These are phyloP conservation scores for Rapana venosa DNA, from an alignment of 2,888 invertebrate genomes.

Conservation along the genomic window DNA sequence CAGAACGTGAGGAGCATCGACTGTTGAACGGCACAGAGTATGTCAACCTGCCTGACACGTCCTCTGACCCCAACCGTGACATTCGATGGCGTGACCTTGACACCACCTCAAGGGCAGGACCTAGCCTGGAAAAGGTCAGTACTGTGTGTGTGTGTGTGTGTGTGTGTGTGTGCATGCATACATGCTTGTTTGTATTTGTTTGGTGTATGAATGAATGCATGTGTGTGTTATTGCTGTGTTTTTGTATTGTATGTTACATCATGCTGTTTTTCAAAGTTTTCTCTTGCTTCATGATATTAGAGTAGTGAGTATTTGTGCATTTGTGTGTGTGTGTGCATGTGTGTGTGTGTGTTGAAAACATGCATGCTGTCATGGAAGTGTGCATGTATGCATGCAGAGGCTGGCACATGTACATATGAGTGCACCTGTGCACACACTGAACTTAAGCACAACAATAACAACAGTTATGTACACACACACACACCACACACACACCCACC, in stretches of 20 bases:
- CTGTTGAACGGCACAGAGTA: conserved; percentile 72
- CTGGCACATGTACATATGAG: neutral
- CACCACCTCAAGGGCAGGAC: conserved; percentile 55
- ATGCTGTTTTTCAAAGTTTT: too few species aligned
- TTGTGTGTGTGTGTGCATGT: neutral
- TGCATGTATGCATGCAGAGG: neutral
- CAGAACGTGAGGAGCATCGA: conserved; percentile 70
- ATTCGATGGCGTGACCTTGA: conserved; percentile 63
- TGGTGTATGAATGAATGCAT: neutral
- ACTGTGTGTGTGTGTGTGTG: neutral
- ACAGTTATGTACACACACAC: too few species aligned
- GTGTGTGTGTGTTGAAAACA: neutral
- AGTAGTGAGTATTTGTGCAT: too few species aligned
- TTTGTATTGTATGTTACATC: too few species aligned
- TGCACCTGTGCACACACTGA: neutral
- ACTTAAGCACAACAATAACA: too few species aligned
- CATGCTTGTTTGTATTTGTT: neutral
- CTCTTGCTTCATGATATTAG: too few species aligned
- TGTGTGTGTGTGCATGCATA: neutral
- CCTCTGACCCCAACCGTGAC: conserved; percentile 51
- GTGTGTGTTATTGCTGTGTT: neutral
- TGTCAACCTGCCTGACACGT: conserved; percentile 66
- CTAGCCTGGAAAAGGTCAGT: conserved; percentile 42
- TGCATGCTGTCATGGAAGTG: too few species aligned
- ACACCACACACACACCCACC: too few species aligned